Base-by-base conservation (phyloP, 2,888 invertebrate species). In the Drosophila leonis region DNA sequence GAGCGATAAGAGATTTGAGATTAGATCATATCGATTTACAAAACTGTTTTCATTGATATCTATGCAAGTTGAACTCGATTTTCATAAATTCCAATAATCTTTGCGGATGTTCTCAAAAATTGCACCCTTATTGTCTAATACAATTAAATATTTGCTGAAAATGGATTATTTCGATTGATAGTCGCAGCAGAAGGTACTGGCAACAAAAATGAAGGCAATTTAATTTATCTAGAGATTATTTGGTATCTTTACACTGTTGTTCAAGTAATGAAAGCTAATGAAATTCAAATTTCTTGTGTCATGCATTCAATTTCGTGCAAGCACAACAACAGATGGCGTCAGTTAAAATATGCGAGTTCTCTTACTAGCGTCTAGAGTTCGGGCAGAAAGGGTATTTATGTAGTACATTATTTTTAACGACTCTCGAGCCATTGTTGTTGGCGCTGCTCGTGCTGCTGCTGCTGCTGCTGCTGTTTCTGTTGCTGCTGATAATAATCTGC, bases 401-500 rank as follows among this genome's bases (percentile, higher is more conserved):
- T 42, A 68, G 69, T 55, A 60, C 48, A 69, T 69, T 68, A 68
- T 55, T 61, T 69, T 70, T 67, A 67, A 67, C 67, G 68, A 63
- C 68, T 67, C 46, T 42, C 13, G 31, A 29, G 37, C 18, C 37
- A 59, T 59, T 59, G 59, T 59, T 59, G 31, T 44, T 44, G 49
- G 41, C 60, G 33, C 29, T 41, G 56, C 33, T 60, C 37, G 60
- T 35, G 56, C 20, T 46, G 42, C 20, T 46, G 1, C 51, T 44
- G 54, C 35, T 69, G 56, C 41, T 69, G 29, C 41, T 35, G 37
- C 48, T 52, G 57, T 63, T 57, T 56, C 35, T 60, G 55, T 52
- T 41, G 57, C 29, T 70, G 51, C 55, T 75, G 83, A 82, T 82
- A 82, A 82, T 83, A 88, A 86, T 86, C 87, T 78, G 76, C 72